phyloP scores from a whole-genome alignment of 2,888 invertebrate genomes.

The Eremobia ochroleuca region DNA sequence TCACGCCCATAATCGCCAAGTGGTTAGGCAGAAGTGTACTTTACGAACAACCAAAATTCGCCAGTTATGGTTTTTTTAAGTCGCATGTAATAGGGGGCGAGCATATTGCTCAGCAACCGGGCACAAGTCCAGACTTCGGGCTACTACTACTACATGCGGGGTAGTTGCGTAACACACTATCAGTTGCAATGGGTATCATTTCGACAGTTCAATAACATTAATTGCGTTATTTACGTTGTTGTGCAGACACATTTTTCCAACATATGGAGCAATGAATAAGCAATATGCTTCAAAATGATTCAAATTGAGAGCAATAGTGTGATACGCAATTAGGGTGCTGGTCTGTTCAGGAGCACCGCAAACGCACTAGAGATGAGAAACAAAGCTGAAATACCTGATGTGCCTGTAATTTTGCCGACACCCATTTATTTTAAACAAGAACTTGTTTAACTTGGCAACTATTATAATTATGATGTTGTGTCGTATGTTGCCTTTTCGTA shows the following conservation, averaged over 20 bases:
- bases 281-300: too few relatives aligned
- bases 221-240: too few relatives aligned
- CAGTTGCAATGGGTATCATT: too few relatives aligned
- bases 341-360: neutral
- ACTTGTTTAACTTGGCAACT: neutral
- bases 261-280: too few relatives aligned
- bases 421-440: neutral
- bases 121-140: neutral
- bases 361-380: neutral
- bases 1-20: neutral
- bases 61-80: neutral
- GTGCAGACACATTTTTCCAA: too few relatives aligned
- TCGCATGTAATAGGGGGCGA: neutral
- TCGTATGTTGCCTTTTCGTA: neutral
- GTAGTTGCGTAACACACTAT: too few relatives aligned
- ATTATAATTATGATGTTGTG: neutral
- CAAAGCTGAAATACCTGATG: neutral
- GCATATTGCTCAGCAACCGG: neutral
- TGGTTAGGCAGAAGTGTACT: neutral
- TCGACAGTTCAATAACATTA: too few relatives aligned
- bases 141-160: too few relatives aligned
- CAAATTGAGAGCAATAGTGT: too few relatives aligned
- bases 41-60: neutral
- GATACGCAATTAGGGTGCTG: too few relatives aligned
- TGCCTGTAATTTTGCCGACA: neutral